Evolutionary conservation across 2,888 invertebrate genomes (phyloP), one percentile per base, ranked within the genome.

Genomic region (Heliconius ismenius): DNA sequence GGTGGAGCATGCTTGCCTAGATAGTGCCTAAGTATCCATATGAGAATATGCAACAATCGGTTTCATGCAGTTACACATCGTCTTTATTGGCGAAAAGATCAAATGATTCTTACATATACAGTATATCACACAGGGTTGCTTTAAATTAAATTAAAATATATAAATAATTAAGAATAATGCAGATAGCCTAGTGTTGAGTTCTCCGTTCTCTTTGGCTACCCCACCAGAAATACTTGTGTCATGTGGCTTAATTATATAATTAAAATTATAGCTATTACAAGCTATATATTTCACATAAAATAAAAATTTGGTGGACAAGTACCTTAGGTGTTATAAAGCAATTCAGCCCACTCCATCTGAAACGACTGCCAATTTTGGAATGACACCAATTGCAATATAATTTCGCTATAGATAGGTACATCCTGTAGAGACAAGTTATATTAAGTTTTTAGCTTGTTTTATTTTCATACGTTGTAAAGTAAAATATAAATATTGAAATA

Each of bases 341-440:
- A 70, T 76, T 76, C 75, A 49, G 70, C 70, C 64, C 54, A 76
- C 75, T 36, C 36, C 64, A 32, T 63, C 24, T 70, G 43, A 76
- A 76, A 65, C 72, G 58, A 65, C 64, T 72, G 65, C 65, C 76
- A 72, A 64, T 63, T 76, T 76, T 39, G 58, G 65, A 76, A 39
- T 72, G 76, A 43, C 64, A 72, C 72, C 65, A 65, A 72, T 76
- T 65, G 72, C 65, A 28, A 76, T 76, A 72, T 72, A 54, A 65
- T 76, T 26, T 72, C 36, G 69, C 62, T 64, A 39, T 60, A 28
- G 13, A 72, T 64, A 76, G 72, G 58, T 49, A 49, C 49, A 49
- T 49, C 49, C 72, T 65, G 26, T 76, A 7, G 58, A 69, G 26
- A 24, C 74, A 11, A 39, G 49, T 75, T 75, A 24, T 26, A 65